Evolutionary conservation across 1,140 invertebrate genomes (phyloP).

Genomic region (Hydropsyche tenuis): DNA sequence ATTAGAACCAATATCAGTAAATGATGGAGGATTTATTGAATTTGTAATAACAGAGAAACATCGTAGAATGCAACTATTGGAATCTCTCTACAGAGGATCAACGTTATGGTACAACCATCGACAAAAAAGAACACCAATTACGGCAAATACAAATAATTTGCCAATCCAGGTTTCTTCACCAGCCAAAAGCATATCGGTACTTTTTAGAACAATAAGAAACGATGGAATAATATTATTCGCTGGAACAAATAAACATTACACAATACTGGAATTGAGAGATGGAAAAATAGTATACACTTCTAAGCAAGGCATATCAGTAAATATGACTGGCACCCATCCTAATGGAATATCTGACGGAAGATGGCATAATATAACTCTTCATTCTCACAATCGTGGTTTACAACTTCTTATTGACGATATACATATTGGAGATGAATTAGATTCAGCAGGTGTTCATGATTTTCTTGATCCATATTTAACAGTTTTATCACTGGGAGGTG

Average conservation of each 20-base stretch:
- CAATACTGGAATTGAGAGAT: constrained; percentile 75
- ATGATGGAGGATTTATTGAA: constrained; percentile 77
- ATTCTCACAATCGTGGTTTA: constrained; percentile 72
- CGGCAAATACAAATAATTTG: constrained; percentile 50
- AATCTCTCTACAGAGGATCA: constrained; percentile 75
- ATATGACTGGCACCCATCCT: constrained; percentile 75
- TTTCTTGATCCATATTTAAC: constrained; percentile 91
- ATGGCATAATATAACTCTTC: constrained; percentile 85
- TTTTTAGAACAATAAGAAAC: constrained; percentile 78
- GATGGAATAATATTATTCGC: constrained; percentile 83
- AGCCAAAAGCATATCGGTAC: constrained; percentile 78
- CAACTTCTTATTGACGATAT: constrained; percentile 73
- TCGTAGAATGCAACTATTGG: constrained; percentile 81
- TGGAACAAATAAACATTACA: constrained; percentile 87
- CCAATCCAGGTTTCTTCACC: constrained; percentile 54
- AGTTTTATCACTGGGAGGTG: constrained; percentile 77
- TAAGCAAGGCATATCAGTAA: constrained; percentile 75
- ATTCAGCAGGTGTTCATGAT: constrained; percentile 84
- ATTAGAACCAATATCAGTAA: constrained; percentile 79
- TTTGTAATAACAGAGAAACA: constrained; percentile 85
- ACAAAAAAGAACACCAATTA: constrained; percentile 54
- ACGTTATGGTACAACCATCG: constrained; percentile 70
- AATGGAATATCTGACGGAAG: constrained; percentile 74
- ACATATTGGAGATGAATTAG: constrained; percentile 82
- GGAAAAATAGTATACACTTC: constrained; percentile 80